Percentiles rank a stretch among this genome's conserved stretches.
These are phyloP conservation scores for Dendrolimus pini DNA, from an alignment of 2,888 invertebrate species.

Conservation along the genomic window DNA sequence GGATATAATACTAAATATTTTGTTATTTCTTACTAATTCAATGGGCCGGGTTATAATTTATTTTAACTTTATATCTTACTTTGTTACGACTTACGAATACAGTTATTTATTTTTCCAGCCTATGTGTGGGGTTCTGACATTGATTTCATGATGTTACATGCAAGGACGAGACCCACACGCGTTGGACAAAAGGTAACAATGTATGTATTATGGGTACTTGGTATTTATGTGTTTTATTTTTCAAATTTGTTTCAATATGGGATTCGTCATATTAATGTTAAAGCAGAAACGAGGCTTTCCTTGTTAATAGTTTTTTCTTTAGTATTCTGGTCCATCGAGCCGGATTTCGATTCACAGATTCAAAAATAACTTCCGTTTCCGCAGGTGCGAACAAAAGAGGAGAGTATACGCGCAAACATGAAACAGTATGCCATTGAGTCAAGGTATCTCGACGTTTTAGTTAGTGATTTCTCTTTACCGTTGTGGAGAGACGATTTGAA, in stretches of 20 bases:
- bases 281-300: too few species aligned
- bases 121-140: constrained; percentile 94
- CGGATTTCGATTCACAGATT: too few species aligned
- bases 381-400: constrained; percentile 84
- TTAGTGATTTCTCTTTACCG: constrained; percentile 93
- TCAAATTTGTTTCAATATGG: too few species aligned
- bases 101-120: constrained; percentile 37
- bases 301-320: too few species aligned
- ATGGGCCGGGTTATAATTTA: too few species aligned
- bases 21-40: too few species aligned
- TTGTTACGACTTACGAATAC: too few species aligned
- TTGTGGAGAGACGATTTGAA: constrained; percentile 83
- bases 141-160: constrained; percentile 96
- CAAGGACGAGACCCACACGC: constrained; percentile 86
- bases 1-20: too few species aligned
- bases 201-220: constrained; percentile 45
- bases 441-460: constrained; percentile 89
- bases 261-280: background rate
- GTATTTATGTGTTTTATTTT: constrained; percentile 4
- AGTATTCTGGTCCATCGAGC: too few species aligned
- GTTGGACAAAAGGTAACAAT: constrained; percentile 83
- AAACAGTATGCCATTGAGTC: constrained; percentile 87
- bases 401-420: constrained; percentile 93
- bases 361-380: background rate
- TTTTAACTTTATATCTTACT: too few species aligned